Conservation (phyloP, 2,888 invertebrate genomes). For the Vandiemenella viatica region DNA sequence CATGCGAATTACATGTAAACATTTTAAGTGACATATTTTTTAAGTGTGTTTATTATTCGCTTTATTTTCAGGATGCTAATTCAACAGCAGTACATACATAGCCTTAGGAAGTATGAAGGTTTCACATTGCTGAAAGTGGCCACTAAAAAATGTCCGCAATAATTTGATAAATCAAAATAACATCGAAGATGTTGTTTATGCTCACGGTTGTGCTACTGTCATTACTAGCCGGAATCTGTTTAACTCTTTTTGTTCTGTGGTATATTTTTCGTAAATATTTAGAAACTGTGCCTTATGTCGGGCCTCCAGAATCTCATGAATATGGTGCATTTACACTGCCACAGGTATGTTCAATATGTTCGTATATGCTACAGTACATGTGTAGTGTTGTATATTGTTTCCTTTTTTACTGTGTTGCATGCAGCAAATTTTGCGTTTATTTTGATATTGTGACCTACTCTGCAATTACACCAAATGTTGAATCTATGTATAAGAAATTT, state of each 20-base stretch:
- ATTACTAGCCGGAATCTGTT: conserved; percentile 29
- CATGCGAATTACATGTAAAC: no score
- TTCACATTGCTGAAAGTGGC: no score
- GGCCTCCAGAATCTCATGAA: conserved; percentile 24
- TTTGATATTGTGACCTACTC: not conserved
- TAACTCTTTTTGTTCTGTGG: conserved; percentile 23
- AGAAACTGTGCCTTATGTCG: conserved; percentile 24
- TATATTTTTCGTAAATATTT: conserved; percentile 22
- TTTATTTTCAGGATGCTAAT: no score
- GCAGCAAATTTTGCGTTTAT: not conserved
- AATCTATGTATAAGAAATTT: not conserved
- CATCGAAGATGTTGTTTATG: no score
- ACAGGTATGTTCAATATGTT: not conserved
- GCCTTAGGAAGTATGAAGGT: no score
- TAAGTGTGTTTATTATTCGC: no score
- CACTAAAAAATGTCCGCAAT: no score
- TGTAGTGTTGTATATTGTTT: no score
- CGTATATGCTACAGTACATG: not conserved
- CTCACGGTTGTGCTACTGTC: no score
- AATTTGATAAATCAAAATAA: no score
- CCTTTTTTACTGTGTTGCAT: not conserved
- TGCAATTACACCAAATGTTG: not conserved
- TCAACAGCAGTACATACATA: no score
- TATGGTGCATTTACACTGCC: conserved; percentile 23
- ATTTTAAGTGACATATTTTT: no score